These are phyloP conservation scores for Etheostoma nigrum DNA, from an alignment of 2,797 vertebrate species.

Conservation along the genomic window DNA sequence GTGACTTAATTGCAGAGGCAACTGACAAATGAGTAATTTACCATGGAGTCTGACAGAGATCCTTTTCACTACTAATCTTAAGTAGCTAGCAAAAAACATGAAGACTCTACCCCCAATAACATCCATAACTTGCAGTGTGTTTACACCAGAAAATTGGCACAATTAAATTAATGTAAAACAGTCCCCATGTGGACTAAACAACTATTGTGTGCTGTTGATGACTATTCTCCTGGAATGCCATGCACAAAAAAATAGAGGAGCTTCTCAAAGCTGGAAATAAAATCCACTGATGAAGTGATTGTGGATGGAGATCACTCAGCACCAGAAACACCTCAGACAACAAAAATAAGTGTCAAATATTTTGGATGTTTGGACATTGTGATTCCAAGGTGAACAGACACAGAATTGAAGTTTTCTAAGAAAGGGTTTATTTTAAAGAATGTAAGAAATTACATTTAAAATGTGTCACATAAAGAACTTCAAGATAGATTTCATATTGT, in stretches of 20 bases:
- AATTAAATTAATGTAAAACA: neutral
- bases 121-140: conserved; percentile 21
- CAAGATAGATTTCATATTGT: neutral
- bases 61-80: too few relatives aligned
- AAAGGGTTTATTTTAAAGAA: too few relatives aligned
- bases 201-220: neutral
- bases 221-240: neutral
- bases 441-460: too few relatives aligned
- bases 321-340: neutral
- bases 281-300: neutral
- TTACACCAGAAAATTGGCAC: neutral
- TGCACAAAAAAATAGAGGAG: neutral
- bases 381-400: neutral
- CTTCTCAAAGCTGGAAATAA: neutral
- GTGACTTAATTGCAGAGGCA: neutral
- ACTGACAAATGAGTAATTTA: neutral
- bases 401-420: too few relatives aligned
- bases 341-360: neutral
- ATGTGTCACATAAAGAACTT: neutral
- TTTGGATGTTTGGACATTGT: neutral
- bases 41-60: too few relatives aligned
- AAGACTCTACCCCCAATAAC: neutral
- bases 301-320: neutral
- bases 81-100: too few relatives aligned
- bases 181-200: neutral